Base-by-base conservation (phyloP, 1,140 invertebrate genomes). In the Araneus ventricosus region DNA sequence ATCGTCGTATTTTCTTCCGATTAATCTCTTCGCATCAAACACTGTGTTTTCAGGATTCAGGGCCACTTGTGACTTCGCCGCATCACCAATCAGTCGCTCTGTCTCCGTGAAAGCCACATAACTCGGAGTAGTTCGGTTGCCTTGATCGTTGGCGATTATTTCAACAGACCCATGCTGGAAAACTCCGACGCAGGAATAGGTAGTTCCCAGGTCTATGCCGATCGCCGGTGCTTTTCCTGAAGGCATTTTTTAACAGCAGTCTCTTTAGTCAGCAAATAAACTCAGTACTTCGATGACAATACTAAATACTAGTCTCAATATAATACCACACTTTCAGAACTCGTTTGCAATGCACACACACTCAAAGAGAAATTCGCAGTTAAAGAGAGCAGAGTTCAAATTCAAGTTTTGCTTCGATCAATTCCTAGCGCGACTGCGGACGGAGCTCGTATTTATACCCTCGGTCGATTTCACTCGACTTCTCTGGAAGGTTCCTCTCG, bases 1-100 rank as follows among this genome's bases (percentile, higher is more conserved):
- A 95, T 99, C 99, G 93, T 99, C 98, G 95, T 98, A 99, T 94
- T 98, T 97, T 95, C 98, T 97, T 14, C 70, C 88, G 95, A 99
- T 99, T 94, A 99, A 96, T 95, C 98, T 97, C 96, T 96, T 96
- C 22, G 96, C 96, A 93, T 96, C 94, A 94, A 95, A 95, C 88
- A 95, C 94, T 24, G 96, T 96, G 94, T 96, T 96, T 61, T 94
- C 93, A 37, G 96, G 96, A 82, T 95, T 96, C 95, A 96, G 96
- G 84, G 96, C 96, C 17, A 96, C 96, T 94, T 97, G 96, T 95
- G 99, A 99, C 95, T 99, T 99, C 94, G 99, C 99, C 93, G 98
- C 98, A 97, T 39, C 37, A 5, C 96, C 95, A 89, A 96, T 96
- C 10, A 96, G 88, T 70, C 95, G 94, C 90, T 96, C 96, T 17